These are phyloP conservation scores for Oegoconia quadripuncta DNA, from an alignment of 2,888 invertebrate genomes.

Conservation along the genomic window DNA sequence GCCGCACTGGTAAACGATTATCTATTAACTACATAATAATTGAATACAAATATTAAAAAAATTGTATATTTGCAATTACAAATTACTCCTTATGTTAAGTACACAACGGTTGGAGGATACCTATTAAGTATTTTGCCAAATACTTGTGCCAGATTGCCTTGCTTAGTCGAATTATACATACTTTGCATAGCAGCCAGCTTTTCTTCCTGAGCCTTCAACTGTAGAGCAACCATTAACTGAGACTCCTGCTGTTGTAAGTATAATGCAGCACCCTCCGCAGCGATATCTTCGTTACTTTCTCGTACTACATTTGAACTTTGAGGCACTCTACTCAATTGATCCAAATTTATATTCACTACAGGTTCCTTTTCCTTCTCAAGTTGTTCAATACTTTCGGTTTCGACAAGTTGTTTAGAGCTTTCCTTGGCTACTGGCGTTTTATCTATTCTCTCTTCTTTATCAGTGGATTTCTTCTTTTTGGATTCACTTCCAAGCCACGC, in stretches of 20 bases:
- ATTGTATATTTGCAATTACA: no score
- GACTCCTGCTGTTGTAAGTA: constrained; percentile 82
- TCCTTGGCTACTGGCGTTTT: neutral
- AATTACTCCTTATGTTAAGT: no score
- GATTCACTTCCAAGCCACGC: constrained; percentile 58
- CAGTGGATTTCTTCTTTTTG: constrained; percentile 46
- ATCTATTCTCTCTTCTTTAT: constrained; percentile 19
- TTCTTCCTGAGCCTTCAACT: constrained; percentile 82
- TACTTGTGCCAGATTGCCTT: no score
- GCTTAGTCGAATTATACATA: constrained; percentile 39
- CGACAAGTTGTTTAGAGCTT: constrained; percentile 2
- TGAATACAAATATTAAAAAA: neutral
- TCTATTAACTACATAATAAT: neutral
- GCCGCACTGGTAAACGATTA: constrained; percentile 44
- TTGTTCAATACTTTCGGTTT: constrained; percentile 19
- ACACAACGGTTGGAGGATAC: no score
- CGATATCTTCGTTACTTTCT: constrained; percentile 57
- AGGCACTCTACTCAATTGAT: constrained; percentile 13
- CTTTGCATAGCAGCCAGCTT: constrained; percentile 76
- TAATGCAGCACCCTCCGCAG: constrained; percentile 74
- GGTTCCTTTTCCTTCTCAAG: constrained; percentile 16
- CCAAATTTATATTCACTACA: constrained; percentile 12
- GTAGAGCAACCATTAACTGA: constrained; percentile 79
- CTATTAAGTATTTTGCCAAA: no score
- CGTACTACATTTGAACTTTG: constrained; percentile 25